phyloP scores from a whole-genome alignment of 2,888 invertebrate species.

The Volucella inanis region DNA sequence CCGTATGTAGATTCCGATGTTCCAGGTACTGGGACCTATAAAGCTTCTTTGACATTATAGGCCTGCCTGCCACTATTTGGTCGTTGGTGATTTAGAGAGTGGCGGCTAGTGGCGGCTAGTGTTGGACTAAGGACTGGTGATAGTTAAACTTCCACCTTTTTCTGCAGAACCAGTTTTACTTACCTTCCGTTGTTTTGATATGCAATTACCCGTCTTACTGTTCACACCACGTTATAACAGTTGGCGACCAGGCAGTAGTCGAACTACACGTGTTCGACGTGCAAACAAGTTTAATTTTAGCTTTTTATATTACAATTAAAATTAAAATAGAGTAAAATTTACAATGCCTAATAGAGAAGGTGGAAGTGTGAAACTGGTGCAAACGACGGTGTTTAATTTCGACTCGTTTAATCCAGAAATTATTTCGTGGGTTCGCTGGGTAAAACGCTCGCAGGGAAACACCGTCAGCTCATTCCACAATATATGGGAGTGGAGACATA shows the following conservation, averaged over 20 bases:
- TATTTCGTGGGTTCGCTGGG: conserved; percentile 51
- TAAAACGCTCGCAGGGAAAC: conserved; percentile 18
- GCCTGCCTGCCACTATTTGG: too few species aligned
- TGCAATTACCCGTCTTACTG: too few species aligned
- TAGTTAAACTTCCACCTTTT: too few species aligned
- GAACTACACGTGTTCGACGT: not conserved
- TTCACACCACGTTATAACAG: not conserved
- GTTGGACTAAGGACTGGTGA: too few species aligned
- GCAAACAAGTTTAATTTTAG: conserved; percentile 14
- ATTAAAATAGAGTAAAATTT: not conserved
- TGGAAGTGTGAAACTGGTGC: not conserved
- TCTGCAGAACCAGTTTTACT: too few species aligned
- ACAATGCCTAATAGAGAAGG: not conserved
- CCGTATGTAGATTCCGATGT: too few species aligned
- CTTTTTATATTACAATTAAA: conserved; percentile 29
- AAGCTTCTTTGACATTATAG: too few species aligned
- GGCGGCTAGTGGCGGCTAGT: too few species aligned
- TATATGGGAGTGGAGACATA: conserved; percentile 47
- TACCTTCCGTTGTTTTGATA: too few species aligned
- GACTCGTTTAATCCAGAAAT: conserved; percentile 42
- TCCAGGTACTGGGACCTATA: too few species aligned
- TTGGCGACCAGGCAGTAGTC: conserved; percentile 1
- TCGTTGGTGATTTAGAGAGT: too few species aligned
- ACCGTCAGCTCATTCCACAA: conserved; percentile 44
- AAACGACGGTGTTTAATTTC: conserved; percentile 33